phyloP scores from a whole-genome alignment of 2,113 vertebrate genomes.

The Tinamus guttatus region DNA sequence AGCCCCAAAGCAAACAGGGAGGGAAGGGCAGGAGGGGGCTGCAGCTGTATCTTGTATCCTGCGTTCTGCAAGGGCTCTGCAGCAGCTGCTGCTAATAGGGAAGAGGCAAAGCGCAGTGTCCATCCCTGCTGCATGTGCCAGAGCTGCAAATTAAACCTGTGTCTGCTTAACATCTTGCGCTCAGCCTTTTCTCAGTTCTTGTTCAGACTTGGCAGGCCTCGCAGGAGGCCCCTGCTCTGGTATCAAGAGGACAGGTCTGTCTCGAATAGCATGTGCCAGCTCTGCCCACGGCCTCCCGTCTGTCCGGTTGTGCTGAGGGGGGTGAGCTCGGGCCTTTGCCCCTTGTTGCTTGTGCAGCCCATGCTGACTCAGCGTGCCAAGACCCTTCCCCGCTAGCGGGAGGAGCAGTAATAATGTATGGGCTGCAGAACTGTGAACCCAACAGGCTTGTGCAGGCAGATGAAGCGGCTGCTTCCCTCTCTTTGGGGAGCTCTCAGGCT shows the following conservation, averaged over 20 bases:
- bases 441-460: neutral
- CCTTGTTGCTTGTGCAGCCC: neutral
- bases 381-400: neutral
- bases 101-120: neutral
- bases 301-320: fast-evolving
- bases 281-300: neutral
- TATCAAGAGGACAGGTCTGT: neutral
- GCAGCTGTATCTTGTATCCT: neutral
- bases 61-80: neutral
- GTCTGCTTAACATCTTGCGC: neutral
- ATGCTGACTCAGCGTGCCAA: neutral
- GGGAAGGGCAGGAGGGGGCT: neutral
- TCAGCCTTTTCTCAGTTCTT: neutral
- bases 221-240: neutral
- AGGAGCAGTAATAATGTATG: conserved; percentile 58
- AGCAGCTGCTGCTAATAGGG: neutral
- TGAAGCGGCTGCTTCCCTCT: neutral
- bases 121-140: neutral
- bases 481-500: conserved; percentile 41
- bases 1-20: neutral
- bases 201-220: neutral
- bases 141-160: neutral
- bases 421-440: conserved; percentile 58
- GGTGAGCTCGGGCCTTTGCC: neutral
- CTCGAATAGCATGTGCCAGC: neutral